phyloP scores from a whole-genome alignment of 2,888 invertebrate genomes.

The Calephelis perditalis region DNA sequence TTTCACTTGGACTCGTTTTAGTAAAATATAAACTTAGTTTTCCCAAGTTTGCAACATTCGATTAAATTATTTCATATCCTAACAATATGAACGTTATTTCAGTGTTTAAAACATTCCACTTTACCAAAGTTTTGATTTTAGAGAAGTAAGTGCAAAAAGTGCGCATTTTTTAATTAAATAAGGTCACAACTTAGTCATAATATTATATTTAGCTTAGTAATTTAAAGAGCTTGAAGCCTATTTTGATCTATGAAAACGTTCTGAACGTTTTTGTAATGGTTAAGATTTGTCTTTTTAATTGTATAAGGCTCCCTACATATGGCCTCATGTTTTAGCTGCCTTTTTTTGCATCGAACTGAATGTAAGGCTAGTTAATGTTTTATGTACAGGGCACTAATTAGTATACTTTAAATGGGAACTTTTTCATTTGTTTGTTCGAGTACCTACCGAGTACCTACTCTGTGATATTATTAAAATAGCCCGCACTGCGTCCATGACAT shows the following conservation, averaged over 20 bases:
- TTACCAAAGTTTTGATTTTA: conserved; percentile 1
- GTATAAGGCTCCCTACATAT: not conserved
- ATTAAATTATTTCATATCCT: too few species aligned
- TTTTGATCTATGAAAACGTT: not conserved
- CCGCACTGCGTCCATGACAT: too few species aligned
- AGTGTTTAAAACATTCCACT: conserved; percentile 1
- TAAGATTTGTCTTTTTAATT: not conserved
- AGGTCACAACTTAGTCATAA: not conserved
- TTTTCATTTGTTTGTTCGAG: too few species aligned
- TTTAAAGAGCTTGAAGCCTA: not conserved
- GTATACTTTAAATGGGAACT: too few species aligned
- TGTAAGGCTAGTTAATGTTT: not conserved
- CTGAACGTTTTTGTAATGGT: not conserved
- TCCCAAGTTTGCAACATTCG: too few species aligned
- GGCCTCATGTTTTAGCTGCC: not conserved
- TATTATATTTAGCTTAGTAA: too few species aligned
- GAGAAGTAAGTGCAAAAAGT: conserved; percentile 1
- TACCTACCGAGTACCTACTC: too few species aligned
- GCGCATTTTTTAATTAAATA: not conserved
- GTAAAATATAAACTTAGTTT: too few species aligned
- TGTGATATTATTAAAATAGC: too few species aligned
- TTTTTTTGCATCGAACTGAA: not conserved
- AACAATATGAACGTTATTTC: not conserved
- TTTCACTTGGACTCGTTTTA: too few species aligned
- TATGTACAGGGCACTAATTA: too few species aligned